Conservation (phyloP, 1,140 invertebrate genomes). For the Dendroctonus ponderosae region DNA sequence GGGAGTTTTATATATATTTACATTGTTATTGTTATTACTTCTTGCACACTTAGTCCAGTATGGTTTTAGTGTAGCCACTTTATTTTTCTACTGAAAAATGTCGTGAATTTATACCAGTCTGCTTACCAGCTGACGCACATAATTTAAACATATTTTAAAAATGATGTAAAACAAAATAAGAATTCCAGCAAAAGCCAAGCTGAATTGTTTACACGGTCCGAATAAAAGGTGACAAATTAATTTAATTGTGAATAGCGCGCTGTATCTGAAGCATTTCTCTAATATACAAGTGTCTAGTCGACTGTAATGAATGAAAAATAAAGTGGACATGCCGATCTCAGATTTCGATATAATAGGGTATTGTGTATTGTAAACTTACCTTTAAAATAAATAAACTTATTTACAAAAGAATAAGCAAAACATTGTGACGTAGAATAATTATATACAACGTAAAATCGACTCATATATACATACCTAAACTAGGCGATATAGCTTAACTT, state of each 20-base stretch:
- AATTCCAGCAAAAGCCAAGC: too few relatives aligned
- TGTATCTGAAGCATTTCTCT: too few relatives aligned
- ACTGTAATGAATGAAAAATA: not conserved
- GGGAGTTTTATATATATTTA: slow-evolving; percentile 22
- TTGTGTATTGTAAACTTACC: slow-evolving; percentile 11
- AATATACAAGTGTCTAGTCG: too few relatives aligned
- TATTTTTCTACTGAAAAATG: not conserved
- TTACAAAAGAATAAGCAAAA: slow-evolving; percentile 34
- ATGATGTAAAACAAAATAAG: too few relatives aligned
- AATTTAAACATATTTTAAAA: too few relatives aligned
- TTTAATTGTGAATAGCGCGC: too few relatives aligned
- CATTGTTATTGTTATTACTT: slow-evolving; percentile 10
- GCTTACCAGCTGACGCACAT: too few relatives aligned
- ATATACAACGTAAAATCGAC: slow-evolving; percentile 36
- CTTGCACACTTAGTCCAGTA: not conserved
- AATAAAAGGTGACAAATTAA: too few relatives aligned
- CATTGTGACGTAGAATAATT: slow-evolving; percentile 15
- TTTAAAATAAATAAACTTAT: slow-evolving; percentile 40
- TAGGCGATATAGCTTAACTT: slow-evolving; percentile 30
- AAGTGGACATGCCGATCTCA: not conserved
- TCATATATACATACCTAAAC: slow-evolving; percentile 37
- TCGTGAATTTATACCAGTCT: too few relatives aligned
- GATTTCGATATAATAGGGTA: slow-evolving; percentile 9
- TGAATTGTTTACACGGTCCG: too few relatives aligned
- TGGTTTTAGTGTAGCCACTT: too few relatives aligned